Conservation (phyloP, 92 coral and sea anemone species). For the Ricordea florida region DNA sequence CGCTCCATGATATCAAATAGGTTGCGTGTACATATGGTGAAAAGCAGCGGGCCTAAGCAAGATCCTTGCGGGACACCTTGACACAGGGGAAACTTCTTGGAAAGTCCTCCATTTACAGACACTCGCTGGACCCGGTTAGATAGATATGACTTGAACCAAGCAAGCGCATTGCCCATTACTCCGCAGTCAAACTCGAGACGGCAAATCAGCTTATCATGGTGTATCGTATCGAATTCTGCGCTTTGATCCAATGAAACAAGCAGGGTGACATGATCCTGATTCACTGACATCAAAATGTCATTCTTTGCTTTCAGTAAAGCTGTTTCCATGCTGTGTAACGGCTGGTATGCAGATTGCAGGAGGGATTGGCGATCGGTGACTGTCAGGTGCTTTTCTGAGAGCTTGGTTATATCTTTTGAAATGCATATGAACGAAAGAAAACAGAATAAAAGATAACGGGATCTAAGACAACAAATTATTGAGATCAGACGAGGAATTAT, state of each 20-base stretch:
- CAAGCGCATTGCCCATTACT: slow-evolving; percentile 23
- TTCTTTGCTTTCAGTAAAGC: slow-evolving; percentile 40
- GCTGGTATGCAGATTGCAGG: slow-evolving; percentile 30
- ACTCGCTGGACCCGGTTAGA: slow-evolving; percentile 49
- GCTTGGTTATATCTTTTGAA: too few relatives aligned
- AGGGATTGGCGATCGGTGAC: slow-evolving; percentile 9
- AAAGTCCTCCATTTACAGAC: slow-evolving; percentile 27
- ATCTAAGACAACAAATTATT: too few relatives aligned
- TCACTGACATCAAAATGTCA: slow-evolving; percentile 35
- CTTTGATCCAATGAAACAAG: slow-evolving; percentile 14
- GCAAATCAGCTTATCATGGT: slow-evolving; percentile 28
- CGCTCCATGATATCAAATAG: slow-evolving; percentile 29
- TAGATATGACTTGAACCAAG: slow-evolving; percentile 57
- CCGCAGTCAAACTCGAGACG: slow-evolving; percentile 22
- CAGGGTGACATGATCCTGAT: slow-evolving; percentile 35
- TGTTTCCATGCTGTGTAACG: slow-evolving; percentile 51
- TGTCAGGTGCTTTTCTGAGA: slow-evolving; percentile 30
- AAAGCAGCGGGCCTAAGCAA: slow-evolving; percentile 37
- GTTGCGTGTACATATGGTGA: slow-evolving; percentile 23
- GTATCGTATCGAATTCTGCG: slow-evolving; percentile 51
- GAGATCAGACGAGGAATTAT: too few relatives aligned
- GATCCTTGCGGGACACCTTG: slow-evolving; percentile 54
- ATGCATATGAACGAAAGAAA: too few relatives aligned
- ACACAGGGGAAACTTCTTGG: slow-evolving; percentile 15
- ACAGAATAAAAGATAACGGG: too few relatives aligned